These are phyloP conservation scores for Avahi laniger DNA, from an alignment of 2,797 vertebrate genomes.

Conservation along the genomic window DNA sequence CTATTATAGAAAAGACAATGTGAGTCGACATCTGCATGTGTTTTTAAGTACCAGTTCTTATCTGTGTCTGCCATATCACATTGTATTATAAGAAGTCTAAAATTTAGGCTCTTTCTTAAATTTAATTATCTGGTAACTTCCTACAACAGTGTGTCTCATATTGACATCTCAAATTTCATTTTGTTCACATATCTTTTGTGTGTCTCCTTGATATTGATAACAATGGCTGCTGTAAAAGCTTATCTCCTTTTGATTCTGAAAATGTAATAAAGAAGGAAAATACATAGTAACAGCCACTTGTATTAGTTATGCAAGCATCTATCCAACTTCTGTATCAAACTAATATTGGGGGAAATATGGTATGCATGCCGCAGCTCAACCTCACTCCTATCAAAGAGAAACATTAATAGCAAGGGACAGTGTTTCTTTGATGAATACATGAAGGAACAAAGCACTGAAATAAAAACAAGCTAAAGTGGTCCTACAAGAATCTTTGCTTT, in stretches of 20 bases:
- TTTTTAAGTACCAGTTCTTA: conserved; percentile 82
- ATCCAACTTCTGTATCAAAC: conserved; percentile 72
- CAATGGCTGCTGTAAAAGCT: conserved; percentile 79
- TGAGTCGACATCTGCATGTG: conserved; percentile 45
- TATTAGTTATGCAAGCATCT: conserved; percentile 73
- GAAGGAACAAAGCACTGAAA: conserved; percentile 57
- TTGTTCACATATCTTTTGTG: conserved; percentile 79
- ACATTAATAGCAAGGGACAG: conserved; percentile 19
- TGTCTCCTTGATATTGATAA: conserved; percentile 85
- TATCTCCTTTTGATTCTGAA: conserved; percentile 84
- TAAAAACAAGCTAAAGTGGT: conserved; percentile 46
- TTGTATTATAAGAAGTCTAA: conserved; percentile 76
- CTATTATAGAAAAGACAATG: conserved; percentile 67
- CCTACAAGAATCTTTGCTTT: conserved; percentile 62
- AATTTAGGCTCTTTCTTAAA: conserved; percentile 83
- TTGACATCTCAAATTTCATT: conserved; percentile 87
- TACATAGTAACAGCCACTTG: conserved; percentile 78
- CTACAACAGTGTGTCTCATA: conserved; percentile 82
- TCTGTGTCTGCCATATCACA: conserved; percentile 81
- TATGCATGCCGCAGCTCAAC: background rate
- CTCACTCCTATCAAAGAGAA: conserved; percentile 56
- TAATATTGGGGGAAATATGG: conserved; percentile 10
- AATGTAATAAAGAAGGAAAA: conserved; percentile 85
- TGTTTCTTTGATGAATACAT: background rate
- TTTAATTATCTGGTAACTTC: conserved; percentile 90